Percentiles rank a stretch among this genome's conserved stretches.
These are phyloP conservation scores for Diarsia mendica DNA, from an alignment of 2,888 invertebrate genomes.

Conservation along the genomic window DNA sequence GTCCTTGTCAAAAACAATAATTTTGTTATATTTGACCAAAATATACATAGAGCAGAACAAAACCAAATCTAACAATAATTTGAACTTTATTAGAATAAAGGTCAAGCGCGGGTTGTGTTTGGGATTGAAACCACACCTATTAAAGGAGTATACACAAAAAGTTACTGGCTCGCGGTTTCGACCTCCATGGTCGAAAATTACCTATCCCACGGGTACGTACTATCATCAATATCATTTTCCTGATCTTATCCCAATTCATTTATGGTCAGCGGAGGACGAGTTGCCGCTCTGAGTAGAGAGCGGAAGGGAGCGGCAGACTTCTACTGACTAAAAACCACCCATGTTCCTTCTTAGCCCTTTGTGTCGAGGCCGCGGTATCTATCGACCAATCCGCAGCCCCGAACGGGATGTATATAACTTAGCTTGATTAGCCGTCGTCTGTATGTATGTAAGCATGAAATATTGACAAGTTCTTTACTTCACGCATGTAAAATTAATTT, in stretches of 20 bases:
- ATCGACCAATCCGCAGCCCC: too few relatives aligned
- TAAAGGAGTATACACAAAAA: background rate
- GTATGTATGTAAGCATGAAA: background rate
- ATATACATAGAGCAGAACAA: background rate
- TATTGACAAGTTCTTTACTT: background rate
- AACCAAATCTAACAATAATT: background rate
- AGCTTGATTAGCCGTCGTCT: too few relatives aligned
- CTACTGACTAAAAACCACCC: too few relatives aligned
- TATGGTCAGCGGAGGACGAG: too few relatives aligned
- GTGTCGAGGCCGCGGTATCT: too few relatives aligned
- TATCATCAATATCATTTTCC: background rate
- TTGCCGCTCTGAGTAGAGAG: too few relatives aligned
- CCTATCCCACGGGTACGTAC: background rate
- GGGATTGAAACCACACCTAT: background rate
- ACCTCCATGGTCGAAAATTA: background rate
- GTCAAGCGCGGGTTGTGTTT: background rate
- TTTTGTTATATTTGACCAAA: too few relatives aligned
- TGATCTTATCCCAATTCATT: background rate
- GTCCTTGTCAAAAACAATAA: too few relatives aligned
- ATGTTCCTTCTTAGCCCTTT: too few relatives aligned
- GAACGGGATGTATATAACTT: too few relatives aligned
- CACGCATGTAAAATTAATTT: slow-evolving; percentile 10
- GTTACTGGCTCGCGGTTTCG: too few relatives aligned
- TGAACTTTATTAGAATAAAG: background rate
- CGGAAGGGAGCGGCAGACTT: too few relatives aligned